Evolutionary conservation across 2,888 invertebrate genomes (phyloP), one percentile per base, ranked within the genome.

Genomic region (Trissoscelio sp.): DNA sequence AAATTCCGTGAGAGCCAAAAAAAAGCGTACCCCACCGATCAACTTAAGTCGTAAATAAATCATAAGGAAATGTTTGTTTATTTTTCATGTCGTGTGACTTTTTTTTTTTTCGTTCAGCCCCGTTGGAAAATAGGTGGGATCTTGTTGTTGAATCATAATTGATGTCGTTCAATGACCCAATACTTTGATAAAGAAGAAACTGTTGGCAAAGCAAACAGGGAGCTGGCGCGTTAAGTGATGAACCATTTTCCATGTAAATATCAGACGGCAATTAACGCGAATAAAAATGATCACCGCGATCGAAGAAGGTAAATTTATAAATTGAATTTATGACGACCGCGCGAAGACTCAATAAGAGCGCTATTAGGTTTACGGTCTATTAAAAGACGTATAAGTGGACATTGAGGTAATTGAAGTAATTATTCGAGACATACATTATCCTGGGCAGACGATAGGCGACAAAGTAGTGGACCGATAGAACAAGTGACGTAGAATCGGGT

Each of bases 1-100:
- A 69, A 75, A 82, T 79, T 79, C 58, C 78, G 69, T 73, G 78
- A 82, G 78, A 82, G 74, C 51, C 55, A 55, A 66, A 70, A 78
- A 57, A 70, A n/a, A n/a, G 11, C 28, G 24, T 16, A 28, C 53
- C 55, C 34, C 37, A n/a, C 44, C 55, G 31, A 42, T 22, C 39
- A 78, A 62, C 46, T 46, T 55, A 39, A 55, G 46, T 18, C 60
- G 31, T 46, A 44, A 66, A 74, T 77, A 62, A 78, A 78, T 66
- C 60, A 48, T 37, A 22, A 6, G 22, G 12, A 64, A 77, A 44
- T 70, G 70, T 75, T 72, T 81, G 67, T 77, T 81, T 77, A 70
- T 62, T 69, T n/a, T 80, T 62, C 22, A 62, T 14, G 18, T 24
- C 5, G 60, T 64, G 46, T 42, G 42, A 58, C 58, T 28, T 55